Percentiles rank a stretch among this genome's conserved stretches.
Conservation (phyloP, 1,140 invertebrate genomes). For the Holotrichia oblita region DNA sequence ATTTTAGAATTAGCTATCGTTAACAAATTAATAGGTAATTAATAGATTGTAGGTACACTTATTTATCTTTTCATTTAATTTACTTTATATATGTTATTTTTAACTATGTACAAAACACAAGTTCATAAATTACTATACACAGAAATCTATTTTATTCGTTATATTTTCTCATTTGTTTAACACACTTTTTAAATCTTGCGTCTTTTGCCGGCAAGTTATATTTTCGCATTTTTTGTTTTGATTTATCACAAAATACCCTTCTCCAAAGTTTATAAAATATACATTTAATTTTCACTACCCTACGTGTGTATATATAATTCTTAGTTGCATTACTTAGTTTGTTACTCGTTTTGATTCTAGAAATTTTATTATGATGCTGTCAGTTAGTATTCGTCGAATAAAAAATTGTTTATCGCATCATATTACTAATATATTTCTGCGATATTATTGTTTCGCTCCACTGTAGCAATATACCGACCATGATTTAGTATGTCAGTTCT, state of each 20-base stretch:
- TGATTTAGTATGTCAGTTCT: too few relatives aligned
- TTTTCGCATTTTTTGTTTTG: conserved; percentile 25
- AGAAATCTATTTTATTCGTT: conserved; percentile 28
- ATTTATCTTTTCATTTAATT: conserved; percentile 23
- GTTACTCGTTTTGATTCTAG: conserved; percentile 23
- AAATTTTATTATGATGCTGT: not conserved
- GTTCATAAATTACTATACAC: conserved; percentile 24
- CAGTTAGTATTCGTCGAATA: not conserved
- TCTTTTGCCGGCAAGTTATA: conserved; percentile 11
- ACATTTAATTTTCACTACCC: conserved; percentile 30
- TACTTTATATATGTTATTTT: conserved; percentile 34
- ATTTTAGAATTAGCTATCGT: conserved; percentile 30
- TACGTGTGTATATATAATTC: conserved; percentile 14
- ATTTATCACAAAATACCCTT: conserved; percentile 41
- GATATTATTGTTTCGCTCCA: too few relatives aligned
- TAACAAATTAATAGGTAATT: conserved; percentile 26
- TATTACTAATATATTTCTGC: not conserved
- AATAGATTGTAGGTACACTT: conserved; percentile 34
- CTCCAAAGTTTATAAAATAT: conserved; percentile 38
- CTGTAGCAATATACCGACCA: too few relatives aligned
- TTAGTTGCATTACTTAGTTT: not conserved
- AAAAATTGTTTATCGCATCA: not conserved
- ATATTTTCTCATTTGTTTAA: conserved; percentile 33
- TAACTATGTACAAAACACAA: conserved; percentile 37
- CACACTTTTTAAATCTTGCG: conserved; percentile 24